Evolutionary conservation across 2,113 vertebrate genomes (phyloP), one percentile per base, ranked within the genome.

Genomic region (Psittacula cyanocephala): DNA sequence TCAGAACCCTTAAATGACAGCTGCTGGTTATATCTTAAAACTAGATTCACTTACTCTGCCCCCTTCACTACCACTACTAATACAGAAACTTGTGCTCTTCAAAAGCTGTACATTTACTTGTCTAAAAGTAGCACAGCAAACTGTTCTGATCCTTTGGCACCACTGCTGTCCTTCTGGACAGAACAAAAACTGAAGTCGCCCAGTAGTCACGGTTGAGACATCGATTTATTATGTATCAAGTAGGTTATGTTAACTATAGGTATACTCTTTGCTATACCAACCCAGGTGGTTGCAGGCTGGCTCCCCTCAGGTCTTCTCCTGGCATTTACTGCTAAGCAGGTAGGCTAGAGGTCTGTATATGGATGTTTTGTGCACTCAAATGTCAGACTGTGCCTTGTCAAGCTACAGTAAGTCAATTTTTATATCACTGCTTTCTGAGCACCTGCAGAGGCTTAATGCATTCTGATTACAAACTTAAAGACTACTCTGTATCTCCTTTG

Each of bases 301-400:
- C 7, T 64, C 55, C 59, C 37, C n/a, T 64, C 44, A 47, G 20
- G 41, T 41, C 27, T 52, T 72, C 82, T 64, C 25, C 37, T 43
- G 35, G 78, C 47, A 31, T 20, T 7, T 68, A 39, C 52, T 49
- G 31, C 23, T 53, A 68, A 55, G 37, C 5, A 65, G 23, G 13
- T 16, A 77, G 28, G 33, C 11, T 27, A n/a, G 3, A 78, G 55
- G 33, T 44, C 44, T 27, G 23, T 28, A 82, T 1, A 1, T 2
- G 8, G 41, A 29, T 1, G 1, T 46, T 78, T 27, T 2, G 1
- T 17, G 14, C 52, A 27, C 15, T 50, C 10, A 17, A 3, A 41
- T 22, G 17, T 46, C 47, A 69, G 33, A 29, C 24, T 50, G 62
- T 19, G 55, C 63, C 47, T 33, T 47, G 33, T 28, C 49, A 76